Evolutionary conservation across 2,113 vertebrate genomes (phyloP).

Genomic region (Lutjanus erythropterus): DNA sequence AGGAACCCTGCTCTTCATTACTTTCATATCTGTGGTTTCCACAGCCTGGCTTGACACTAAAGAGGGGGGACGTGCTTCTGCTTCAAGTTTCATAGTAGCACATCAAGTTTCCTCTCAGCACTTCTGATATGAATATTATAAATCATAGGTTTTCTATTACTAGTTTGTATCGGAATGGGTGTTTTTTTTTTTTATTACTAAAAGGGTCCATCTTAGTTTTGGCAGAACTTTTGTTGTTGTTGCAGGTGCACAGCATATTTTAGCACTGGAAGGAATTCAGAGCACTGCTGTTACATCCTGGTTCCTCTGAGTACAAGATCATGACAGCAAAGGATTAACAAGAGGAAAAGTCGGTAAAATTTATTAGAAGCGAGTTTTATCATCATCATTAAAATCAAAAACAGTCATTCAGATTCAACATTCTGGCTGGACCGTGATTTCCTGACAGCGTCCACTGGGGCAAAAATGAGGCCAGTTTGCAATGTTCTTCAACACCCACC

Average conservation of each 20-base stretch:
- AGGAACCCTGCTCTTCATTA: slow-evolving; percentile 39
- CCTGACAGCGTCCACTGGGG: not conserved
- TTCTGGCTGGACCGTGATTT: not conserved
- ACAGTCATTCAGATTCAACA: not conserved
- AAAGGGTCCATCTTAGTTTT: not conserved
- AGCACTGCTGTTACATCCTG: slow-evolving; percentile 1
- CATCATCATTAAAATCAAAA: no score
- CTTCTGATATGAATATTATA: not conserved
- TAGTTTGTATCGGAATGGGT: not conserved
- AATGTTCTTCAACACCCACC: not conserved
- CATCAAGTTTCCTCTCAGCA: not conserved
- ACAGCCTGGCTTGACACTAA: not conserved
- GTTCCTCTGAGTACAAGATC: slow-evolving; percentile 1
- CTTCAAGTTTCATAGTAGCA: slow-evolving; percentile 8
- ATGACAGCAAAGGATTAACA: slow-evolving; percentile 4
- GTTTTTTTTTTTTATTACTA: not conserved
- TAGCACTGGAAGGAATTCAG: slow-evolving; percentile 21
- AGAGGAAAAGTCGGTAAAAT: not conserved
- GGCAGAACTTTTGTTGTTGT: slow-evolving; percentile 29
- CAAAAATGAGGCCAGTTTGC: not conserved
- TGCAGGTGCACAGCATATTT: slow-evolving; percentile 25
- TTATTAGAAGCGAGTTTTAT: not conserved
- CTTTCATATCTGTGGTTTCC: slow-evolving; percentile 54
- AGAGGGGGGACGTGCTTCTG: not conserved
- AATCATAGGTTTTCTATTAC: not conserved